phyloP scores from a whole-genome alignment of 2,797 vertebrate species.

The Dermochelys coriacea region DNA sequence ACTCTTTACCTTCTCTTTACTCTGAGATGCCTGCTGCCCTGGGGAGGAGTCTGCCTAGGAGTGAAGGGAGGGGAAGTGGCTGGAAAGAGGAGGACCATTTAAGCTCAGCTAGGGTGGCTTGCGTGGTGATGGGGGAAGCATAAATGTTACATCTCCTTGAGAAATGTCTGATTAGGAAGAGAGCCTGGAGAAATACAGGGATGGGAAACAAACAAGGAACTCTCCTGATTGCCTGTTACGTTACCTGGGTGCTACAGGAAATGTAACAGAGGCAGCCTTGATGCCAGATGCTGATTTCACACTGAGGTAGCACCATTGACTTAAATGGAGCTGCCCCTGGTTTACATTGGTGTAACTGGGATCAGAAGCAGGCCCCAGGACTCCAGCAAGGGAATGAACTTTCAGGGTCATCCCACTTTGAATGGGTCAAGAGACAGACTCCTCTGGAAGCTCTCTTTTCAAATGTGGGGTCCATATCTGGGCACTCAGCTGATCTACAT shows the following conservation, averaged over 20 bases:
- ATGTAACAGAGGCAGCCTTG: background rate
- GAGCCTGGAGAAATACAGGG: background rate
- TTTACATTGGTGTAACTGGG: background rate
- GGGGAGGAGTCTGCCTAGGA: background rate
- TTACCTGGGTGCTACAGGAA: background rate
- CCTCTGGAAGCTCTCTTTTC: rapidly evolving
- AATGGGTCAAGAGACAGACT: background rate
- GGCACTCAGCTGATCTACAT: background rate
- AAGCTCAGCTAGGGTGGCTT: background rate
- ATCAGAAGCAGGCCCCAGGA: background rate
- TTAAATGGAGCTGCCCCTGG: background rate
- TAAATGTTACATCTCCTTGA: background rate
- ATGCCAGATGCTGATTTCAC: background rate
- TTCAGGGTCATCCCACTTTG: background rate
- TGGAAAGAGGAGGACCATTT: background rate
- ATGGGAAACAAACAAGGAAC: background rate
- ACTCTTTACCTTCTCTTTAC: background rate
- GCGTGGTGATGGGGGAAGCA: background rate
- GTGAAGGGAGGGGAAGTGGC: background rate
- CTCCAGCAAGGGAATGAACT: background rate
- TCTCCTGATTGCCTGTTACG: rapidly evolving
- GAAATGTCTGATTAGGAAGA: too few relatives aligned
- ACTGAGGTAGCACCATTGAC: background rate
- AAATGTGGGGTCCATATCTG: rapidly evolving
- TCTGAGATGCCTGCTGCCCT: background rate